Base-by-base conservation (phyloP, 30 jellyfish, hydroid and myxozoan genomes). In the Pelagia noctiluca region DNA sequence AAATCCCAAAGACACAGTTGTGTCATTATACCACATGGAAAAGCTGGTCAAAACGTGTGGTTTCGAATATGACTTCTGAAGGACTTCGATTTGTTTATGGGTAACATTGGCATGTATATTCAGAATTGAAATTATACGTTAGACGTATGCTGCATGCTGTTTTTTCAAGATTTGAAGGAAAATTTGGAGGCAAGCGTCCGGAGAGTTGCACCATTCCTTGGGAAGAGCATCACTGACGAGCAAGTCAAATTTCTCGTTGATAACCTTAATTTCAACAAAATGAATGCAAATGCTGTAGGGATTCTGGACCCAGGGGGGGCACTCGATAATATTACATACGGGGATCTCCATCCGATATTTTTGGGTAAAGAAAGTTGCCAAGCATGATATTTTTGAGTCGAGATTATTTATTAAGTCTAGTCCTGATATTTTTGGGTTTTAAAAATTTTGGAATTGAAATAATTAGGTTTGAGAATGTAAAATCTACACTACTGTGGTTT, bases 1-100 rank as follows among this genome's bases (percentile, higher is more conserved):
- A 33, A 79, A 79, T 69, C 89, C 89, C 0, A 79, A 79, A 42
- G 89, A 79, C 35, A 79, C 89, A 0, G 32, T 50, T 7, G 89
- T 79, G 21, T 79, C 89, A 0, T 37, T 34, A 31, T 79, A 57
- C 24, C 89, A 79, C 46, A 73, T 62, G 48, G 80, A 79, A 23
- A 79, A 79, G 62, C 50, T 61, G 24, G 8, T 79, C 32, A 79
- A 24, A 29, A 16, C 47, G 63, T 32, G 24, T 46, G 82, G 24
- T 79, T 18, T 42, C 16, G 16, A 8, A 5, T 8, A 5, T 8
- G 16, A 42, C 16, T 42, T 42, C 16, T 8, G 16, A 42, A 16
- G 16, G 12, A 5, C 8, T 42, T 8, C 16, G 57, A 42, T 42
- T 16, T 5, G 57, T 46, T 79, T 48, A 29, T 79, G 63, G 62